Evolutionary conservation across 2,113 vertebrate species (phyloP).

Genomic region (Hepsetus odoe): DNA sequence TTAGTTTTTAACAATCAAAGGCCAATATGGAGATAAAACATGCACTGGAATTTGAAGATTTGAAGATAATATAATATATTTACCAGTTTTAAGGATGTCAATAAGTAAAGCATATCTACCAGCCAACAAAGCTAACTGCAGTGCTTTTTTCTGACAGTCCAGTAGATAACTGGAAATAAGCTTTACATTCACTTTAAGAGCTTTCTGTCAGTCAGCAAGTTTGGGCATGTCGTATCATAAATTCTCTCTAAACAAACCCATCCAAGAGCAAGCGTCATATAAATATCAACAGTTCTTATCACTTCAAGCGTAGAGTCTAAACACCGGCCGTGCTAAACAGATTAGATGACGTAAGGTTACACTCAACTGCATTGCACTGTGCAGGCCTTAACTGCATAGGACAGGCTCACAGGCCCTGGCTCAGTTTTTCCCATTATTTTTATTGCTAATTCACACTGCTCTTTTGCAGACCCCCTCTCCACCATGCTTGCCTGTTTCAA

Average conservation of each 20-base stretch:
- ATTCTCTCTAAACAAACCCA: neutral
- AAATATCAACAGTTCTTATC: neutral
- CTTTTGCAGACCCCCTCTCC: slow-evolving; percentile 22
- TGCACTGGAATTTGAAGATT: too few relatives aligned
- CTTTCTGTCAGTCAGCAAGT: too few relatives aligned
- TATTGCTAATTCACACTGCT: slow-evolving; percentile 38
- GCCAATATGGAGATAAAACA: too few relatives aligned
- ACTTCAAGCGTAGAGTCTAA: neutral
- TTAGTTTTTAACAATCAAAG: too few relatives aligned
- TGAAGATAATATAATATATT: too few relatives aligned
- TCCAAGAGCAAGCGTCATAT: neutral
- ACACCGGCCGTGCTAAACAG: neutral
- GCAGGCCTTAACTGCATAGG: neutral
- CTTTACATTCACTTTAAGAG: too few relatives aligned
- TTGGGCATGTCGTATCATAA: neutral
- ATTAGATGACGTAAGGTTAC: neutral
- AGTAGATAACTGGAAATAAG: too few relatives aligned
- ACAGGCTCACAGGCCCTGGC: neutral
- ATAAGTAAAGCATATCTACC: too few relatives aligned
- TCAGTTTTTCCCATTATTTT: neutral
- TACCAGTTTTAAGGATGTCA: too few relatives aligned
- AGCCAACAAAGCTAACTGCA: too few relatives aligned
- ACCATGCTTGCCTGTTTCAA: slow-evolving; percentile 61
- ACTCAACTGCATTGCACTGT: neutral
- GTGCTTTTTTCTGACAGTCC: too few relatives aligned